A percentile compares a stretch with the other conserved stretches of the same genome.
Evolutionary conservation across 2,797 vertebrate genomes (phyloP).

Genomic region (Cygnus olor): DNA sequence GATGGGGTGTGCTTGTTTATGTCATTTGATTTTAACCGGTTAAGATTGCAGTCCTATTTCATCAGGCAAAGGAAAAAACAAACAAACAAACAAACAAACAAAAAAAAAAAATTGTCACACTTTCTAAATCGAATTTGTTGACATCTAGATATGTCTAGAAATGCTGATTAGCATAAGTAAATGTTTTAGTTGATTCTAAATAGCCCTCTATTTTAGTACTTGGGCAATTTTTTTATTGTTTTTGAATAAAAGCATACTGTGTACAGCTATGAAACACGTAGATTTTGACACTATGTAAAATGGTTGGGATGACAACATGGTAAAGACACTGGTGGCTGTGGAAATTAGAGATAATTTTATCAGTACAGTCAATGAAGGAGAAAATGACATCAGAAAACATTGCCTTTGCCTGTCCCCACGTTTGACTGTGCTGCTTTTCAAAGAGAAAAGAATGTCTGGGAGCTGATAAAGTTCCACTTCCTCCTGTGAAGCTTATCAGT

Average conservation of each 20-base stretch:
- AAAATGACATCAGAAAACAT: conserved; percentile 29
- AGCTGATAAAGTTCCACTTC: conserved; percentile 30
- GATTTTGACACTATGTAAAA: neutral
- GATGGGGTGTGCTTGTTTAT: neutral
- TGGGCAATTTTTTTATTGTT: neutral
- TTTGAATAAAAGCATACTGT: neutral
- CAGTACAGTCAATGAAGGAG: conserved; percentile 25
- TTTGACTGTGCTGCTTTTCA: neutral
- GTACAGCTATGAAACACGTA: neutral
- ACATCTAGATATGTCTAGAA: neutral
- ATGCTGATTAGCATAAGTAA: neutral
- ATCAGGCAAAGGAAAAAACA: neutral
- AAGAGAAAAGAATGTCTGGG: neutral
- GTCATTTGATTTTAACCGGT: neutral
- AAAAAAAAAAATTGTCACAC: neutral
- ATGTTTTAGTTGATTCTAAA: neutral
- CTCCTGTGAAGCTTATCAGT: neutral
- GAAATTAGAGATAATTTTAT: conserved; percentile 47
- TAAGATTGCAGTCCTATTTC: neutral
- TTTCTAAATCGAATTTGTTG: neutral
- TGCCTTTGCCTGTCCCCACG: conserved; percentile 5
- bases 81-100: too few species aligned
- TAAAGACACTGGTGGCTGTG: neutral
- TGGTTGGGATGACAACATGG: neutral
- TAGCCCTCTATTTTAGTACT: neutral